Base-by-base conservation (phyloP, 2,113 vertebrate genomes). In the Nannobrachium achirus region DNA sequence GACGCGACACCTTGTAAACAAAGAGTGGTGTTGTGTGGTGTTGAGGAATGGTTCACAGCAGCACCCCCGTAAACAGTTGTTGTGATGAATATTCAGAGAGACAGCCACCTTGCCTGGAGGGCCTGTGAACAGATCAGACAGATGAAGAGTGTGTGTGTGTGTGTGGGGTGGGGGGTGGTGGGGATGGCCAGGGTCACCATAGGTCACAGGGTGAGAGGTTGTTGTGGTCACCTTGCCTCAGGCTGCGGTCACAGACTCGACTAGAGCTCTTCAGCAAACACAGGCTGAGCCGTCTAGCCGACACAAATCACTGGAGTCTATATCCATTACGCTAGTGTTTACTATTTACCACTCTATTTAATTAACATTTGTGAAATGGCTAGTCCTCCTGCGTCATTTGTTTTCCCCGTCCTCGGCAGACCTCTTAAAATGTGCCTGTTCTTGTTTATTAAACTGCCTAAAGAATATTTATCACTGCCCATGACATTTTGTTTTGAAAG, bases 201-300 rank as follows among this genome's bases (percentile, higher is more conserved):
- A 73, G 78, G 86, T 85, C 65, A 79, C 0, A 1, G 73, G 82
- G 76, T 81, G 56, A 80, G 42, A 68, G 82, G 76, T 79, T 14
- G 76, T 79, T 14, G 18, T 1, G 1, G 53, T 79, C 63, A 62
- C 75, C 67, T 84, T 63, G 50, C 81, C 69, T 66, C 18, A 1
- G 72, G 85, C 79, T 49, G 19, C 13, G 3, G 63, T 76, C n/a
- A 4, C 25, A 71, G 67, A 4, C 6, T 79, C 76, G n/a, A n/a
- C n/a, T 50, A 40, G 42, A 57, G 0, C 66, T 46, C 56, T 56
- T 75, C 51, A 48, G 53, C 69, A 76, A 77, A 80, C 65, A 80
- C 65, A 46, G 62, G 18, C 63, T 15, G 63, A 44, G 66, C 52
- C 2, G 10, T 69, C 63, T 52, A 8, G 70, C 61, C 50, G 51